phyloP scores from a whole-genome alignment of 2,888 invertebrate genomes.

The Steinernema scapterisci region DNA sequence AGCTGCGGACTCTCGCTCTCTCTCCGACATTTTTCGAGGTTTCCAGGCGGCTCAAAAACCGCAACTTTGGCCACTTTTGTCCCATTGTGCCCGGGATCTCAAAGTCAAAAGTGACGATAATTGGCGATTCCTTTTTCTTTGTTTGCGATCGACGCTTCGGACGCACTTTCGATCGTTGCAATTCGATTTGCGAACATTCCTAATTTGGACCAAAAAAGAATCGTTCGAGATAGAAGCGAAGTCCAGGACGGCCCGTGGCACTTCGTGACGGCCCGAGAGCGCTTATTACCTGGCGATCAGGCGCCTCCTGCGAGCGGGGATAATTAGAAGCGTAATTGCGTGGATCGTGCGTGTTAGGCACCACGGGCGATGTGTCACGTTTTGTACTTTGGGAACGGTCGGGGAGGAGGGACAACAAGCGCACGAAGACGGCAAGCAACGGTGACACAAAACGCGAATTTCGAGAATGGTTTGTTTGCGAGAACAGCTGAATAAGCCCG shows the following conservation, averaged over 20 bases:
- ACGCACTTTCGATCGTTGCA: not conserved
- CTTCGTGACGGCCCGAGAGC: not conserved
- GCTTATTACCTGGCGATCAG: not conserved
- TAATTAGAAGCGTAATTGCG: conserved; percentile 1
- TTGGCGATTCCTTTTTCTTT: conserved; percentile 11
- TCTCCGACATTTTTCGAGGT: too few species aligned
- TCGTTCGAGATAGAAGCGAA: not conserved
- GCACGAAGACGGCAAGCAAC: too few species aligned
- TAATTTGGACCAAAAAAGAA: not conserved
- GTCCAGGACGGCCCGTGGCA: not conserved
- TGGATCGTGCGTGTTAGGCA: not conserved
- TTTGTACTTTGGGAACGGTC: not conserved
- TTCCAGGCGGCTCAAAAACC: not conserved
- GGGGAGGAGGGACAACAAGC: too few species aligned
- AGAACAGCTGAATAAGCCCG: not conserved
- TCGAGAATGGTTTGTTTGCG: not conserved
- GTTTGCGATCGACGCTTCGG: not conserved
- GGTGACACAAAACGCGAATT: not conserved
- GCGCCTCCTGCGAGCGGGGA: not conserved
- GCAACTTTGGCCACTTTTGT: conserved; percentile 16
- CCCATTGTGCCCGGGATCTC: not conserved
- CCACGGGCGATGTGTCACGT: not conserved
- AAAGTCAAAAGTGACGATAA: conserved; percentile 5
- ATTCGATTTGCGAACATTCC: not conserved
- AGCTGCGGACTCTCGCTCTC: not conserved